Percentiles rank a stretch among this genome's conserved stretches.
These are phyloP conservation scores for Archaeoteleia sp. DNA, from an alignment of 2,888 invertebrate genomes.

Conservation along the genomic window DNA sequence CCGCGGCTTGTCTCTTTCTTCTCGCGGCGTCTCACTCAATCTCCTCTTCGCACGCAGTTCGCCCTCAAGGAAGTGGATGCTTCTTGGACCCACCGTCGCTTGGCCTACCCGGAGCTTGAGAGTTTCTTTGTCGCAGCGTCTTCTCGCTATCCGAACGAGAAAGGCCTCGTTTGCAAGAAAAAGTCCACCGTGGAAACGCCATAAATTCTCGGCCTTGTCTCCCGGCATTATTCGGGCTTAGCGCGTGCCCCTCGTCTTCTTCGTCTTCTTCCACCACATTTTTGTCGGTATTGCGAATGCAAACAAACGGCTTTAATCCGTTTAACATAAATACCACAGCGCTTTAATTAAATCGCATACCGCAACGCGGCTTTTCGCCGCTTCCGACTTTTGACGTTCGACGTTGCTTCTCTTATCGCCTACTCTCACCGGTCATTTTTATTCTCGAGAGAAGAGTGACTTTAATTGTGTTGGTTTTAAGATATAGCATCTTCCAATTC, in stretches of 20 bases:
- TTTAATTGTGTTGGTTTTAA: not conserved
- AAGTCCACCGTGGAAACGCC: conserved; percentile 42
- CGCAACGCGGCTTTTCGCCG: conserved; percentile 25
- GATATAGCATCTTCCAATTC: too few relatives aligned
- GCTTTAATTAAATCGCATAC: conserved; percentile 42
- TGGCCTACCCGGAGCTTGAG: conserved; percentile 51
- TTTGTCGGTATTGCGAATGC: conserved; percentile 48
- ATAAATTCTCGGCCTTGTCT: conserved; percentile 60
- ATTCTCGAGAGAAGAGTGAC: conserved; percentile 1
- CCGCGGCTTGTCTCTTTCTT: conserved; percentile 15
- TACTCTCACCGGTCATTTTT: conserved; percentile 4
- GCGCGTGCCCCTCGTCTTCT: conserved; percentile 49
- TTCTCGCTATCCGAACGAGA: conserved; percentile 48
- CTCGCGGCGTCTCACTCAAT: conserved; percentile 14
- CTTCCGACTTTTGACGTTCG: conserved; percentile 22
- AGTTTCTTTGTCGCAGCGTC: conserved; percentile 53
- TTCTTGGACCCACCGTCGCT: conserved; percentile 49
- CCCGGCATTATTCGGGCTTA: conserved; percentile 65
- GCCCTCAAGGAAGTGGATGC: conserved; percentile 29
- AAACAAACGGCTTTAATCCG: conserved; percentile 68
- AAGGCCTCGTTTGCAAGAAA: conserved; percentile 42
- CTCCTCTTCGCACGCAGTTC: conserved; percentile 3
- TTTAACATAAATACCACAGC: conserved; percentile 57
- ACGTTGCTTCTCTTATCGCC: conserved; percentile 2
- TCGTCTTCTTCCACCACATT: conserved; percentile 17